Evolutionary conservation across 2,113 vertebrate species (phyloP), one percentile per base, ranked within the genome.

Genomic region (Chamaea fasciata): DNA sequence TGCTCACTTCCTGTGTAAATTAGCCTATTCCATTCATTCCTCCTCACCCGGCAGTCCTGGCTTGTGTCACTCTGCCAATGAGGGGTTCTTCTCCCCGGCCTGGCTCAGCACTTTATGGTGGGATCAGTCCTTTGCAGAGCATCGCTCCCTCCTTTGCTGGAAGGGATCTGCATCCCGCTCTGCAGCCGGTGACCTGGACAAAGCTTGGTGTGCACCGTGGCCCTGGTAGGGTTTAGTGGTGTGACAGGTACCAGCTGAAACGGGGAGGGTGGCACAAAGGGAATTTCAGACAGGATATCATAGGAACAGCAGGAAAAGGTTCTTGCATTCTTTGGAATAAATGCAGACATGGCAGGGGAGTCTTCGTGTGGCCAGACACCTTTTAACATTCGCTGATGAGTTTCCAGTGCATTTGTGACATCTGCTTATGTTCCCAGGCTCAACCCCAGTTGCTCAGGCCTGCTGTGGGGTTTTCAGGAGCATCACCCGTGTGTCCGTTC

Each of bases 1-100:
- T 99, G 97, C 98, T 98, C 93, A 97, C 98, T 99, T 99, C 99
- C 99, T 99, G 98, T 99, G 98, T 98, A 98, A 99, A 99, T 99
- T 98, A 98, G 98, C 98, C 97, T 96, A 75, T 98, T 98, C 98
- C 97, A 98, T 99, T 99, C 98, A 98, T 98, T 98, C 98, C 94
- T 93, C 96, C 97, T 97, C 96, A 89, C 96, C 86, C 93, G 42
- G 82, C 96, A 97, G 98, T 95, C 98, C 99, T 99, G 99, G 98
- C 97, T 98, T 98, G 97, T 98, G 98, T 99, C 99, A 99, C 96
- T 79, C 96, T 41, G 57, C 85, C 75, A 56, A 78, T 47, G 6
- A 86, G 74, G 64, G 65, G 59, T 75, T 82, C 79, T 89, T 67
- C 47, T 20, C 59, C 65, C 84, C 46, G 20, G 90, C 75, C 96